Evolutionary conservation across 2,888 invertebrate species (phyloP).

Genomic region (Drosophila demipolita): DNA sequence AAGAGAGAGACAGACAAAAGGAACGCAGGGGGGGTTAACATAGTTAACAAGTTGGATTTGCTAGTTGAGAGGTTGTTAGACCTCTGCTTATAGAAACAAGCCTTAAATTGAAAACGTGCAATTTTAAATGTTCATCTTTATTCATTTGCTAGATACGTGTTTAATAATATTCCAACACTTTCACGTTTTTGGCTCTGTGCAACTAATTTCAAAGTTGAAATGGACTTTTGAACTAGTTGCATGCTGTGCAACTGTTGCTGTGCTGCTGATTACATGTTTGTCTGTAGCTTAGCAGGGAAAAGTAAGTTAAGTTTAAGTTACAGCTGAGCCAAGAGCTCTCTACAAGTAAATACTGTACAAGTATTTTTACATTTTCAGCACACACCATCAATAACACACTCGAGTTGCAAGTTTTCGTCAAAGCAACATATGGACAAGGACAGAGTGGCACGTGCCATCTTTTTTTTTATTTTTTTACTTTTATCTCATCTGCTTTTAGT

Average conservation of each 20-base stretch:
- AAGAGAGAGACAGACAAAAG: neutral
- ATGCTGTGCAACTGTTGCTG: conserved; percentile 47
- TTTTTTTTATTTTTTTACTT: conserved; percentile 14
- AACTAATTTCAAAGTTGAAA: conserved; percentile 53
- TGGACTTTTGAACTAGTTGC: conserved; percentile 38
- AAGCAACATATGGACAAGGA: conserved; percentile 7
- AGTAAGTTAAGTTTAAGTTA: conserved; percentile 7
- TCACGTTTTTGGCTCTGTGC: conserved; percentile 2
- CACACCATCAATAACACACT: conserved; percentile 48
- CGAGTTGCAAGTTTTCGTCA: conserved; percentile 32
- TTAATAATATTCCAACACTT: conserved; percentile 3
- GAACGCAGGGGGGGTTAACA: neutral
- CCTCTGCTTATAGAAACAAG: conserved; percentile 8
- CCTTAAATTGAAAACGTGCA: conserved; percentile 15
- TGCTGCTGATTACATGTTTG: conserved; percentile 21
- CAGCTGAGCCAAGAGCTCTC: neutral
- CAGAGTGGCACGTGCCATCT: conserved; percentile 27
- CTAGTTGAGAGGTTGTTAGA: neutral
- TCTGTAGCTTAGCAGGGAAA: conserved; percentile 12
- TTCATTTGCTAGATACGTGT: neutral
- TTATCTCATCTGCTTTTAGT: conserved; percentile 2
- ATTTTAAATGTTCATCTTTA: conserved; percentile 8
- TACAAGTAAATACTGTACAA: conserved; percentile 18
- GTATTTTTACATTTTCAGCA: conserved; percentile 14
- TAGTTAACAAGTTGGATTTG: conserved; percentile 8